These are phyloP conservation scores for Ashinkailepas kermadecensis DNA, from an alignment of 2,888 invertebrate genomes.

Conservation along the genomic window DNA sequence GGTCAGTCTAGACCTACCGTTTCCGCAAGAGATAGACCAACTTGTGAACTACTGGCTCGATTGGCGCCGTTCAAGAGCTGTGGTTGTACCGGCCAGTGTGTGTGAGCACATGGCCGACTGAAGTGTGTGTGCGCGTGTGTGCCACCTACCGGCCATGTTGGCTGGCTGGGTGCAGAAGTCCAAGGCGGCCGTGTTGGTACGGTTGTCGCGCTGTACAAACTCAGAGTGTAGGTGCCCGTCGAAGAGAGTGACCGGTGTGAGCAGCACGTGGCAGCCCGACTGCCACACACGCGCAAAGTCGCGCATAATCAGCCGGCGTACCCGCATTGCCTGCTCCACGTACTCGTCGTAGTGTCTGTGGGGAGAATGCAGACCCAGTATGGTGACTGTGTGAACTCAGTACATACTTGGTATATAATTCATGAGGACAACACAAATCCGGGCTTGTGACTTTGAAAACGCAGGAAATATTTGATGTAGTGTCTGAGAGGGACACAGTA, in stretches of 20 bases:
- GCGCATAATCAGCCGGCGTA: constrained; percentile 74
- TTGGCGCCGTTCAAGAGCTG: no score
- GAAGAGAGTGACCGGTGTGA: constrained; percentile 85
- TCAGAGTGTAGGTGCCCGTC: constrained; percentile 76
- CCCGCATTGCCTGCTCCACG: constrained; percentile 78
- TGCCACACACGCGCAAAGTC: constrained; percentile 77
- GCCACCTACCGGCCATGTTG: constrained; percentile 82
- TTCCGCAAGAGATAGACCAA: no score
- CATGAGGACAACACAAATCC: no score
- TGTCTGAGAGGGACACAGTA: neutral
- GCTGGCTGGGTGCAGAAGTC: constrained; percentile 95
- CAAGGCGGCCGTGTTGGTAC: constrained; percentile 77
- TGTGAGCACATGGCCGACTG: no score
- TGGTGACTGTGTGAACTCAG: neutral
- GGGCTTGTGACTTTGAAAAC: no score
- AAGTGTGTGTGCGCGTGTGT: neutral
- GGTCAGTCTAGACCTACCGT: no score
- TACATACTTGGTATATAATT: no score
- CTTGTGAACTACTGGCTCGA: no score
- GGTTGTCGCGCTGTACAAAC: constrained; percentile 66
- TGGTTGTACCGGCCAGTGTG: no score
- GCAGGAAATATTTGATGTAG: no score
- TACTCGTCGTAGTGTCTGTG: constrained; percentile 78
- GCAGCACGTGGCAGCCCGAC: constrained; percentile 61
- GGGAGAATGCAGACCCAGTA: neutral